These are phyloP conservation scores for Cerastoderma edule DNA, from an alignment of 2,888 invertebrate genomes.

Conservation along the genomic window DNA sequence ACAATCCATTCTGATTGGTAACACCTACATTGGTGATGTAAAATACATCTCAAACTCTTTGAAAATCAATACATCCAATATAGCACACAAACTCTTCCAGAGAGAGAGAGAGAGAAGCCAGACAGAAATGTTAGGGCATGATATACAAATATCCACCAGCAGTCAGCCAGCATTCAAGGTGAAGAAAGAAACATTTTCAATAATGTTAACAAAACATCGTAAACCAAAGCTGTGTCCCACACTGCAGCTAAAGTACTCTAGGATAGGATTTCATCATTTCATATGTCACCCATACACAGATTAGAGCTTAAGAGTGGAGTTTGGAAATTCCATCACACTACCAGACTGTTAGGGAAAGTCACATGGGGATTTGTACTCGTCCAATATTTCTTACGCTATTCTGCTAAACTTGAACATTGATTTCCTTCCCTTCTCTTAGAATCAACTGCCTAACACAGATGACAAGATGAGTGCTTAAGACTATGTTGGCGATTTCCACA, in stretches of 20 bases:
- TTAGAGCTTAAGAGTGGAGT: not conserved
- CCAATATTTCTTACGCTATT: constrained; percentile 27
- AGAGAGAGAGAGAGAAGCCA: no score
- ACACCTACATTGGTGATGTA: no score
- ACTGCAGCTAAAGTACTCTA: no score
- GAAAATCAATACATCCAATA: constrained; percentile 22
- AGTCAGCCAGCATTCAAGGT: not conserved
- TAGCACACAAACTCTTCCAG: constrained; percentile 15
- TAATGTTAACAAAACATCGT: not conserved
- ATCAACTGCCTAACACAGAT: no score
- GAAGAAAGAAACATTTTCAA: not conserved
- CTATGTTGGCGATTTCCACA: no score
- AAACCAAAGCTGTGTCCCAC: no score
- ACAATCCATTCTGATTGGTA: no score
- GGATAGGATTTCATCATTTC: constrained; percentile 10
- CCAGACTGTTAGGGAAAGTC: constrained; percentile 24
- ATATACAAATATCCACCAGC: constrained; percentile 7
- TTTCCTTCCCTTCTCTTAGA: constrained; percentile 13
- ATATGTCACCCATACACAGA: constrained; percentile 10
- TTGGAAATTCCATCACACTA: constrained; percentile 25
- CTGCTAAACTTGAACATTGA: constrained; percentile 26
- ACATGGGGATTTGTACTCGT: constrained; percentile 28
- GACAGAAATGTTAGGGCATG: not conserved
- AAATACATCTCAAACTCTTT: constrained; percentile 12
- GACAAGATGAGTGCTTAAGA: no score